Conservation (phyloP, 2,113 vertebrate genomes). For the Danionella cerebrum region DNA sequence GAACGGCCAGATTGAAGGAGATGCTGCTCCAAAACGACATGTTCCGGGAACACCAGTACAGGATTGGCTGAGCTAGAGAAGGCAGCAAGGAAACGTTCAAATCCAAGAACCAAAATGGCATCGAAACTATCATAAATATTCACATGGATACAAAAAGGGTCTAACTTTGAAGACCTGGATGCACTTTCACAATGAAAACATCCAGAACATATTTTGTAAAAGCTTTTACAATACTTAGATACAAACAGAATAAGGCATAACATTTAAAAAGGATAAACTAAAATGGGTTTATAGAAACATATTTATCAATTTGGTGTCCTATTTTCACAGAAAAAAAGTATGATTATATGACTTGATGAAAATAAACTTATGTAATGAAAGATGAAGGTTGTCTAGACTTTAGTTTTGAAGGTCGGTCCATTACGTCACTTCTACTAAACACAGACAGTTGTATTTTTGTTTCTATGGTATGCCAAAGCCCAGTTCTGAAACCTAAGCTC, state of each 20-base stretch:
- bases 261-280: too few relatives aligned
- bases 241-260: too few relatives aligned
- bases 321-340: too few relatives aligned
- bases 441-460: background rate
- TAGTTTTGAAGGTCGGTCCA: background rate
- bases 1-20: slow-evolving; percentile 95
- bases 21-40: slow-evolving; percentile 99
- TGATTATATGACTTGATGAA: too few relatives aligned
- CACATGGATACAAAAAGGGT: background rate
- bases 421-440: background rate
- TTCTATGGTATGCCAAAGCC: background rate
- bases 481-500: background rate
- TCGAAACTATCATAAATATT: background rate
- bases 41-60: slow-evolving; percentile 97
- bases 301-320: too few relatives aligned
- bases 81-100: background rate
- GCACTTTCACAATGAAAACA: background rate
- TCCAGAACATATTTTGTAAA: too few relatives aligned
- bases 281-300: too few relatives aligned
- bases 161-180: background rate
- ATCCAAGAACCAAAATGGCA: background rate
- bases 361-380: too few relatives aligned
- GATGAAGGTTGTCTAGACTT: too few relatives aligned
- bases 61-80: slow-evolving; percentile 83
- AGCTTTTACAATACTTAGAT: too few relatives aligned